Evolutionary conservation across 1,140 invertebrate genomes (phyloP), one percentile per base, ranked within the genome.

Genomic region (Heliconius congener): DNA sequence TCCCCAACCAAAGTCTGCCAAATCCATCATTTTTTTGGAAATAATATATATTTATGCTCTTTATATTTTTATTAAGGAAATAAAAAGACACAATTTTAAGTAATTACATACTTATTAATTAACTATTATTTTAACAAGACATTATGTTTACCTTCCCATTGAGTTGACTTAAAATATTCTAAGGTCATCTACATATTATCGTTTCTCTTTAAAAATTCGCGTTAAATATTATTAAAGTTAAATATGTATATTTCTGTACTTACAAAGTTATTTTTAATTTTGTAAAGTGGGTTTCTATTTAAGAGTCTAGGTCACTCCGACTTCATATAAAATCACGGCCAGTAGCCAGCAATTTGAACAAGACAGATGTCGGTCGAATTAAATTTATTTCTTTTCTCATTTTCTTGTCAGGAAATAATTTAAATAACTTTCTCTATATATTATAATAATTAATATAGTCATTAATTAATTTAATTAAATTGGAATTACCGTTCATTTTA

Each of bases 231-330:
- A 37, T 66, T 66, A 27, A 66, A 66, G 60, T 13, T 66, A 46
- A 46, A 46, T 46, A 16, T 4, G 0, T 46, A 66, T 18, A 66
- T 66, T 66, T 66, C 3, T 18, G 23, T 30, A 27, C 23, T 66
- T 30, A 66, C 8, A 30, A 66, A 66, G 60, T 27, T 66, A 66
- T 66, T 66, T 66, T 13, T 66, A 66, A 11, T 8, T 27, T 30
- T 66, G 27, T 66, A 66, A 66, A 66, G 23, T 66, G 60, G 60
- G 60, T 66, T 66, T 66, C 60, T 66, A 66, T 66, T 66, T 66
- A 4, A 27, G 27, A 66, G 60, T 66, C 60, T 66, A 66, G 60
- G 60, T 66, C 60, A 66, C 60, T 66, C 30, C 60, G 60, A 23
- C 60, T 66, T 30, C 60, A 66, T 66, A 30, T 30, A 66, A 66